Evolutionary conservation across 2,797 vertebrate genomes (phyloP).

Genomic region (Echeneis naucrates): DNA sequence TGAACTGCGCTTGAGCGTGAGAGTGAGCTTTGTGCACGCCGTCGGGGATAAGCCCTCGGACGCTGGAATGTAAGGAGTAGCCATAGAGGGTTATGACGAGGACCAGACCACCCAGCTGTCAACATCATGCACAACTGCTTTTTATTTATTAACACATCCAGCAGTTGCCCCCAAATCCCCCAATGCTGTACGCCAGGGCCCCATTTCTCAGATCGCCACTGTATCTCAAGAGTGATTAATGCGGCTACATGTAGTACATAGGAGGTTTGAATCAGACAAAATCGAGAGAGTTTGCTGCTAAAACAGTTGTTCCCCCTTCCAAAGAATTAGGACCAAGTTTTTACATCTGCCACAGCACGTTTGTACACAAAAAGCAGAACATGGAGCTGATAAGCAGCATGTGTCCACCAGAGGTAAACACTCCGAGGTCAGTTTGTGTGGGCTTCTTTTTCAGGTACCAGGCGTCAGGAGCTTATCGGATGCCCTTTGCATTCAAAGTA

Average conservation of each 20-base stretch:
- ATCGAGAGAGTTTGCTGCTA: slow-evolving; percentile 33
- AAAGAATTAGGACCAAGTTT: slow-evolving; percentile 45
- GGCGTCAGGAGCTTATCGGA: slow-evolving; percentile 30
- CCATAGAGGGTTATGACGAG: slow-evolving; percentile 83
- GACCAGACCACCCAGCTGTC: slow-evolving; percentile 88
- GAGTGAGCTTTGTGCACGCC: slow-evolving; percentile 84
- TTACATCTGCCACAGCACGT: slow-evolving; percentile 22
- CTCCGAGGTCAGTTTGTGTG: slow-evolving; percentile 22
- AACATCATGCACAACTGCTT: slow-evolving; percentile 84
- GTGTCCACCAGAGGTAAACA: slow-evolving; percentile 29
- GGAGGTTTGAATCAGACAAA: slow-evolving; percentile 55
- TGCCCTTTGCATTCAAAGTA: slow-evolving; percentile 18
- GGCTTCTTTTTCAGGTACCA: slow-evolving; percentile 37
- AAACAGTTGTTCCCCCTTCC: slow-evolving; percentile 32
- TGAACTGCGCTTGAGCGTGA: slow-evolving; percentile 74
- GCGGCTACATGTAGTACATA: slow-evolving; percentile 32
- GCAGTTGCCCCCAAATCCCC: slow-evolving; percentile 18
- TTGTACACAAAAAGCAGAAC: slow-evolving; percentile 26
- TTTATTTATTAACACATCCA: slow-evolving; percentile 84
- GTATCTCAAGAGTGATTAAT: slow-evolving; percentile 65
- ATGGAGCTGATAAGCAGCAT: slow-evolving; percentile 42
- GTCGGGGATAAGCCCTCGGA: slow-evolving; percentile 82
- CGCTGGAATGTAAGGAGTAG: slow-evolving; percentile 87
- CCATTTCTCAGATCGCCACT: slow-evolving; percentile 53
- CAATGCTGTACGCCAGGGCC: slow-evolving; percentile 42